Conservation (phyloP, 64 coral and sea anemone genomes). For the Actinia tenebrosa region DNA sequence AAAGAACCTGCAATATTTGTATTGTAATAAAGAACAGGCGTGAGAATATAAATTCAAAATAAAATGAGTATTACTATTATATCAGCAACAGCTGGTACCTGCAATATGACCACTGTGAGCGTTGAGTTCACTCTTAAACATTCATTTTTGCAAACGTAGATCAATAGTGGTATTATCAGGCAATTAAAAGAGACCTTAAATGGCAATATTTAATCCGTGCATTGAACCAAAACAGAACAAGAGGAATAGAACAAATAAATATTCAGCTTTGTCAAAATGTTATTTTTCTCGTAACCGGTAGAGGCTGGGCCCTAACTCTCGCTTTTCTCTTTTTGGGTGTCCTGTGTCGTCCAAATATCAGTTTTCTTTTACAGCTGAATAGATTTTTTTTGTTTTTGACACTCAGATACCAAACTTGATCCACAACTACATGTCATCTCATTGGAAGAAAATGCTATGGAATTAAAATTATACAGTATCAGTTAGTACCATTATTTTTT, state of each 20-base stretch:
- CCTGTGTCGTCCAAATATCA: no score
- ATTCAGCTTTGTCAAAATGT: background rate
- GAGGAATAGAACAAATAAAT: background rate
- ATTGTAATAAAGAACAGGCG: background rate
- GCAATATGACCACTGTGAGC: background rate
- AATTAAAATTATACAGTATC: no score
- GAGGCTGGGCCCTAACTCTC: background rate
- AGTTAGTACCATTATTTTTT: no score
- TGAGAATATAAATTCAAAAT: background rate
- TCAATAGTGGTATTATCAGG: background rate
- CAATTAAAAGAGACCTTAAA: background rate
- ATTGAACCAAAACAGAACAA: background rate
- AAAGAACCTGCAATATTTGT: background rate
- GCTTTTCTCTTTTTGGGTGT: background rate
- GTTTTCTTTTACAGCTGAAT: no score
- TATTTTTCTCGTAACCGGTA: background rate
- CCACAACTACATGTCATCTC: no score
- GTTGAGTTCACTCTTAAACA: background rate
- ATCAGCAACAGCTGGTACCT: background rate
- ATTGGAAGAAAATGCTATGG: no score
- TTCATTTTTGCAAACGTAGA: background rate
- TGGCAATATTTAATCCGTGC: background rate
- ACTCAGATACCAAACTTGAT: no score
- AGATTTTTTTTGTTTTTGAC: no score
- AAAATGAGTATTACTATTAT: no score